phyloP scores from a whole-genome alignment of 2,797 vertebrate species.

The Gymnocypris eckloni region DNA sequence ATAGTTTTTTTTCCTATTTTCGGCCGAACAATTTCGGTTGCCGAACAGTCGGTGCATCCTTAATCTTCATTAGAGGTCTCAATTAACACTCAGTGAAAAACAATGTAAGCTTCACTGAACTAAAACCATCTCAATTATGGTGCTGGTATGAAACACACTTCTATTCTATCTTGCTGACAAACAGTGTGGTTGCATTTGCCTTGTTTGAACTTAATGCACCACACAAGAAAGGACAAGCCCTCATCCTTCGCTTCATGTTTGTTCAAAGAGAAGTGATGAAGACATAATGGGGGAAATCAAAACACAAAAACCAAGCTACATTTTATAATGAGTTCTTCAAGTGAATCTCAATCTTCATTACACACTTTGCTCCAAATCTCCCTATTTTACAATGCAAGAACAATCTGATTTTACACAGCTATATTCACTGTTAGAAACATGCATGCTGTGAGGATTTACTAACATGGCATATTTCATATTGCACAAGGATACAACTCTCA shows the following conservation, averaged over 20 bases:
- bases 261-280: not conserved
- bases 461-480: not conserved
- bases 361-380: not conserved
- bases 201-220: conserved; percentile 8
- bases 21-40: no score
- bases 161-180: not conserved
- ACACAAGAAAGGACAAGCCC: not conserved
- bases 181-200: not conserved
- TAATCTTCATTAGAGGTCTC: conserved; percentile 19
- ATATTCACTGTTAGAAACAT: not conserved
- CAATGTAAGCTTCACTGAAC: conserved; percentile 17
- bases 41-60: no score
- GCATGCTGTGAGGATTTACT: not conserved
- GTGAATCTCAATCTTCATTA: not conserved
- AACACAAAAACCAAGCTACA: not conserved
- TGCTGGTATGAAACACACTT: conserved; percentile 7
- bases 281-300: not conserved
- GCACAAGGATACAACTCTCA: not conserved
- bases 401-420: not conserved
- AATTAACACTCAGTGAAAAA: conserved; percentile 24
- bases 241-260: conserved; percentile 1
- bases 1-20: no score
- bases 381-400: not conserved
- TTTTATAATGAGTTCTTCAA: not conserved
- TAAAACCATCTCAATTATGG: conserved; percentile 20